Evolutionary conservation across 2,797 vertebrate species (phyloP).

Genomic region (Malacoctenus gilli): DNA sequence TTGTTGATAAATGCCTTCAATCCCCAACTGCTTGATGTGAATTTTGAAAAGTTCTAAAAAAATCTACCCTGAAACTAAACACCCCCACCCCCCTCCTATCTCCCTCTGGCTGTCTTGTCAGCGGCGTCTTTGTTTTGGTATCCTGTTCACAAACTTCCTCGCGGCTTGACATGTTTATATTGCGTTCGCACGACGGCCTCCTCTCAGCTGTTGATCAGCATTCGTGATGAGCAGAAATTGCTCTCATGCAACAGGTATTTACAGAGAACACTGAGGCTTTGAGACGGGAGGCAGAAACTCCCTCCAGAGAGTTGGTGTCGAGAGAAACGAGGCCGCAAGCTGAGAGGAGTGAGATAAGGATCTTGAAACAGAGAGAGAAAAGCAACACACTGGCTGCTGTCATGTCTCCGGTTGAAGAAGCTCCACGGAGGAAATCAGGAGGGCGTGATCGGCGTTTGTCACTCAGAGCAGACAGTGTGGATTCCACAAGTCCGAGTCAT

Average conservation of each 20-base stretch:
- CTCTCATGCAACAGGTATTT: slow-evolving; percentile 45
- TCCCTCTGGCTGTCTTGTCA: too few species aligned
- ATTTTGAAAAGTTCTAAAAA: too few species aligned
- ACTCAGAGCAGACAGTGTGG: slow-evolving; percentile 33
- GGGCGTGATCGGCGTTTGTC: slow-evolving; percentile 33
- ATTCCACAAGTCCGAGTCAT: slow-evolving; percentile 14
- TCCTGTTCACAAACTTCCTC: background rate
- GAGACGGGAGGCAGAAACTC: slow-evolving; percentile 1
- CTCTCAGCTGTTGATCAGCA: slow-evolving; percentile 26
- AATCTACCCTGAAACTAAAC: too few species aligned
- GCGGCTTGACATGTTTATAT: slow-evolving; percentile 15
- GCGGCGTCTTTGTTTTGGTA: slow-evolving; percentile 5
- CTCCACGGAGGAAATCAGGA: slow-evolving; percentile 10
- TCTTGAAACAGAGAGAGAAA: background rate
- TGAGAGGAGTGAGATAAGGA: slow-evolving; percentile 11
- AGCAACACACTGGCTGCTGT: background rate
- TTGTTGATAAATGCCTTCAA: too few species aligned
- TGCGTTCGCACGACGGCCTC: background rate
- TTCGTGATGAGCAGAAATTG: slow-evolving; percentile 32
- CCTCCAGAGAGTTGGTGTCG: background rate
- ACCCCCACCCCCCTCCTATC: too few species aligned
- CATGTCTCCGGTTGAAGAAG: background rate
- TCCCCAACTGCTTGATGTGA: too few species aligned
- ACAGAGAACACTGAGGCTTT: background rate
- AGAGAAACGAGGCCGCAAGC: background rate